Conservation (phyloP, 1,140 invertebrate species). For the Diachasmimorpha longicaudata region DNA sequence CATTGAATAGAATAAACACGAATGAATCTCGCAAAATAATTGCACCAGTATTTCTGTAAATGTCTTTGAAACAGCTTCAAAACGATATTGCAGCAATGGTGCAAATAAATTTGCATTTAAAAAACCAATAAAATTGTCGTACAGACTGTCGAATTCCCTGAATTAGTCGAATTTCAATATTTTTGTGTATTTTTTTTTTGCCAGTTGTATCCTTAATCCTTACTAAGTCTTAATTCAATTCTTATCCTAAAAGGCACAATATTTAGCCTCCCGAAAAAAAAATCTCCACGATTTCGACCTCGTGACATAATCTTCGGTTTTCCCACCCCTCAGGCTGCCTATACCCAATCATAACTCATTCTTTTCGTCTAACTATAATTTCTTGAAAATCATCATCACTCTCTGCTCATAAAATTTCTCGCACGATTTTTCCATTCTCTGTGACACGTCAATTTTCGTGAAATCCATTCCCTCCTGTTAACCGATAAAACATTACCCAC, state of each 20-base stretch:
- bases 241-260: conserved; percentile 64
- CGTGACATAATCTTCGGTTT: conserved; percentile 34
- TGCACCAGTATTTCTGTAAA: background rate
- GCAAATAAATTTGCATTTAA: background rate
- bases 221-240: conserved; percentile 54
- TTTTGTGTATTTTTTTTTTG: background rate
- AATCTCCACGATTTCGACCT: conserved; percentile 44
- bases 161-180: background rate
- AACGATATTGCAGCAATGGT: background rate
- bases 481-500: conserved; percentile 23
- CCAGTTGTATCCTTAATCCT: conserved; percentile 29
- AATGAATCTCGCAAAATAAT: background rate
- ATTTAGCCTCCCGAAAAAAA: conserved; percentile 60
- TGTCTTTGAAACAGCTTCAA: background rate
- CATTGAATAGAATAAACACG: background rate
- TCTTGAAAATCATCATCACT: conserved; percentile 45
- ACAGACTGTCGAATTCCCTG: background rate
- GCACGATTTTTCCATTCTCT: conserved; percentile 32
- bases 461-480: conserved; percentile 39
- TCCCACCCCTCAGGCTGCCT: conserved; percentile 20
- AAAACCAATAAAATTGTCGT: background rate
- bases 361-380: conserved; percentile 32
- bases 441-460: conserved; percentile 38
- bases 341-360: conserved; percentile 32
- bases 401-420: conserved; percentile 4